phyloP scores from a whole-genome alignment of 2,888 invertebrate species.

The Seira ritae region DNA sequence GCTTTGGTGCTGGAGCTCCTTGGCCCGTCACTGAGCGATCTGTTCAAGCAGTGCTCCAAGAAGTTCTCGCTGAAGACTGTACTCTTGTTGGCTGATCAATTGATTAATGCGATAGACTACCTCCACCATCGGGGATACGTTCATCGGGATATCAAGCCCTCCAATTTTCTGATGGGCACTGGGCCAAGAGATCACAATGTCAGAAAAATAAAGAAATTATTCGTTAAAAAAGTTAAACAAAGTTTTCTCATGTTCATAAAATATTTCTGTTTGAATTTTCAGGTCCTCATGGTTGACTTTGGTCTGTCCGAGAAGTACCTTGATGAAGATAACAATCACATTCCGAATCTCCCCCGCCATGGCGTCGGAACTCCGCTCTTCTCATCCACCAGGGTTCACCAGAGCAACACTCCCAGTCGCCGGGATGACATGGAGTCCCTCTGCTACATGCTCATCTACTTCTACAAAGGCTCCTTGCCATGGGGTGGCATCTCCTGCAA shows the following conservation, averaged over 20 bases:
- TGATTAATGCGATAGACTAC: slow-evolving; percentile 96
- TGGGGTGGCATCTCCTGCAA: too few species aligned
- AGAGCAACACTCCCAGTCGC: slow-evolving; percentile 14
- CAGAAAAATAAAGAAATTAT: too few species aligned
- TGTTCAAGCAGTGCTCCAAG: slow-evolving; percentile 99
- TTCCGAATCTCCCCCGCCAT: not conserved
- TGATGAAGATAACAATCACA: slow-evolving; percentile 7
- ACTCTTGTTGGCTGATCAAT: slow-evolving; percentile 97
- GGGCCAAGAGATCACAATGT: too few species aligned
- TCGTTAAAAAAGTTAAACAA: too few species aligned
- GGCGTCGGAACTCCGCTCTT: not conserved
- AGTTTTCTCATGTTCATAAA: too few species aligned
- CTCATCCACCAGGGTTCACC: not conserved
- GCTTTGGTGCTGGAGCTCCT: slow-evolving; percentile 99
- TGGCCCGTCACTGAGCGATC: slow-evolving; percentile 97
- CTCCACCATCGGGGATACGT: slow-evolving; percentile 99
- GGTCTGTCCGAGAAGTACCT: slow-evolving; percentile 18
- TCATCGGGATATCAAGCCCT: slow-evolving; percentile 98
- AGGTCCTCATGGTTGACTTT: slow-evolving; percentile 32
- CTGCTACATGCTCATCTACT: slow-evolving; percentile 29
- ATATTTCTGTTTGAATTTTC: too few species aligned
- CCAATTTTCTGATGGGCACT: slow-evolving; percentile 99
- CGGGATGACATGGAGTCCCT: slow-evolving; percentile 46
- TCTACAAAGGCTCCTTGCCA: slow-evolving; percentile 20
- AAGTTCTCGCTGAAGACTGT: slow-evolving; percentile 99